Evolutionary conservation across 2,888 invertebrate genomes (phyloP).

Genomic region (Drosophila lacicola): DNA sequence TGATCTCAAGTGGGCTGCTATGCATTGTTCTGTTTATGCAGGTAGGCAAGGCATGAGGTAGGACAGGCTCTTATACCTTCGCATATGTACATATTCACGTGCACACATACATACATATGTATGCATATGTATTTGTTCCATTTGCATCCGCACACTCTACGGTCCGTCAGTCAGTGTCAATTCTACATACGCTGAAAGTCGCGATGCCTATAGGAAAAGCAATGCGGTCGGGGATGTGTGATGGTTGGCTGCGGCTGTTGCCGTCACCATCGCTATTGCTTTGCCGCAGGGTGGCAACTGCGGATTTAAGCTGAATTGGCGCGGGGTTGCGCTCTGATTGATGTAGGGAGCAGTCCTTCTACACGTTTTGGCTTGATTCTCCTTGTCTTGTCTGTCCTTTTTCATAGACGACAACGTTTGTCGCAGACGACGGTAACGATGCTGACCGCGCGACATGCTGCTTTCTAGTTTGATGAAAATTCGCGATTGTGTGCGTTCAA

Average conservation of each 20-base stretch:
- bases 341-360: constrained; percentile 59
- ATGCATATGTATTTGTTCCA: constrained; percentile 24
- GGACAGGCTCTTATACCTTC: constrained; percentile 42
- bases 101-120: neutral
- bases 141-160: constrained; percentile 56
- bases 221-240: constrained; percentile 19
- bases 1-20: constrained; percentile 78
- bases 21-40: constrained; percentile 71
- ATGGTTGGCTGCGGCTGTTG: constrained; percentile 37
- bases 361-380: constrained; percentile 42
- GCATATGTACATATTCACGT: constrained; percentile 17
- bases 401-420: constrained; percentile 60
- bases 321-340: constrained; percentile 68
- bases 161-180: constrained; percentile 70
- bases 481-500: constrained; percentile 79
- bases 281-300: constrained; percentile 69
- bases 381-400: constrained; percentile 65
- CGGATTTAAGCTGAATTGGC: constrained; percentile 66
- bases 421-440: constrained; percentile 54
- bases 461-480: constrained; percentile 77
- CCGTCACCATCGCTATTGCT: constrained; percentile 42
- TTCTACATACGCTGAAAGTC: constrained; percentile 64
- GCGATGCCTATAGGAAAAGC: constrained; percentile 50
- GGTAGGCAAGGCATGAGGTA: constrained; percentile 39
- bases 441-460: constrained; percentile 62